Conservation (phyloP, 2,113 vertebrate genomes). For the Caranx ignobilis region DNA sequence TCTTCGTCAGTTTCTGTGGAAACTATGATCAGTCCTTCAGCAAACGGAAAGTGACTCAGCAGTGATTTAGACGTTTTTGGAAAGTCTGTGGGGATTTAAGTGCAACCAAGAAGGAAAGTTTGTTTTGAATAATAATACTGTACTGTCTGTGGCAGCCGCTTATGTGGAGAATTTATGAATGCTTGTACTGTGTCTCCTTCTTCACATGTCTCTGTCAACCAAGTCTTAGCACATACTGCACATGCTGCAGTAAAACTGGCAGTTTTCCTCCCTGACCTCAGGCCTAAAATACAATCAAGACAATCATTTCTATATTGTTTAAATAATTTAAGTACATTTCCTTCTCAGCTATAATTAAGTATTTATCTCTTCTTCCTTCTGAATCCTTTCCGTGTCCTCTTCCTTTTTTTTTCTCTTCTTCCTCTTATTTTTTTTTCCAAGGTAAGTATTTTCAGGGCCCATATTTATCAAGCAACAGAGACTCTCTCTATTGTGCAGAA, state of each 20-base stretch:
- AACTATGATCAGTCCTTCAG: slow-evolving; percentile 30
- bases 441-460: too few relatives aligned
- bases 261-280: background rate
- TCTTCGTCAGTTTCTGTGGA: slow-evolving; percentile 25
- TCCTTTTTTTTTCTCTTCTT: too few relatives aligned
- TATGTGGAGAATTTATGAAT: slow-evolving; percentile 19
- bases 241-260: background rate
- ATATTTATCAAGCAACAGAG: too few relatives aligned
- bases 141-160: background rate
- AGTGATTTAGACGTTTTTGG: slow-evolving; percentile 39
- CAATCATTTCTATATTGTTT: too few relatives aligned
- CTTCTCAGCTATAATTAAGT: too few relatives aligned
- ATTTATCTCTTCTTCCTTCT: too few relatives aligned
- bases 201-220: background rate
- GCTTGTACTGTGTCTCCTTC: background rate
- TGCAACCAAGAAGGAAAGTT: slow-evolving; percentile 47
- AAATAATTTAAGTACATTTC: too few relatives aligned
- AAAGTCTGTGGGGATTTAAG: slow-evolving; percentile 41
- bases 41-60: slow-evolving; percentile 45
- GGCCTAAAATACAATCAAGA: too few relatives aligned
- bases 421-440: too few relatives aligned
- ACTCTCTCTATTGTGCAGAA: too few relatives aligned
- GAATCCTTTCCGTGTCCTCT: too few relatives aligned
- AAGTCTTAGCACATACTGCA: background rate
- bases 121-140: background rate